Evolutionary conservation across 2,113 vertebrate species (phyloP).

Genomic region (Phylloscopus trochiloides): DNA sequence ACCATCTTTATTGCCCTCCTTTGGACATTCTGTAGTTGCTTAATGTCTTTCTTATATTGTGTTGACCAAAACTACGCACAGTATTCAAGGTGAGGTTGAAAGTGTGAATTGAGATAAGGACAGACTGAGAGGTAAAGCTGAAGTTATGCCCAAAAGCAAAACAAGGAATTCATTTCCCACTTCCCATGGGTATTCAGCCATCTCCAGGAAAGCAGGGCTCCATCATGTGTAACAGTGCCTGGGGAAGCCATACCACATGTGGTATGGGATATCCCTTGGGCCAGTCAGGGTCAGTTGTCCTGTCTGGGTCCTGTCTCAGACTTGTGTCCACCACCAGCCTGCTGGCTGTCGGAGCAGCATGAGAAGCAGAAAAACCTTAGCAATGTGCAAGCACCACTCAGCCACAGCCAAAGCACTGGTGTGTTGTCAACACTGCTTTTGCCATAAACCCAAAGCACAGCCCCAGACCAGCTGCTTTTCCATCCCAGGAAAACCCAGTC

Average conservation of each 20-base stretch:
- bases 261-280: neutral
- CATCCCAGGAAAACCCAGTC: neutral
- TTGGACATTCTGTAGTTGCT: neutral
- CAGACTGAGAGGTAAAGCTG: neutral
- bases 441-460: neutral
- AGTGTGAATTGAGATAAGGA: neutral
- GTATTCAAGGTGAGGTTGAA: neutral
- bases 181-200: neutral
- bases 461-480: neutral
- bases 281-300: neutral
- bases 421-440: neutral
- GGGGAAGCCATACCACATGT: neutral
- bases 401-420: accelerated
- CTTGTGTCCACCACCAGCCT: neutral
- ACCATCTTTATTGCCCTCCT: neutral
- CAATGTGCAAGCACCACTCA: accelerated
- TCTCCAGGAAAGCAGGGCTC: neutral
- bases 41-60: neutral
- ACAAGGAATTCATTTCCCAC: accelerated
- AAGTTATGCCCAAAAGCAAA: neutral
- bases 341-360: accelerated
- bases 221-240: accelerated
- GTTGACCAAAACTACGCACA: neutral
- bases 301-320: neutral
- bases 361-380: neutral